Conservation (phyloP, 92 coral and sea anemone genomes). For the Phenganax marumi region DNA sequence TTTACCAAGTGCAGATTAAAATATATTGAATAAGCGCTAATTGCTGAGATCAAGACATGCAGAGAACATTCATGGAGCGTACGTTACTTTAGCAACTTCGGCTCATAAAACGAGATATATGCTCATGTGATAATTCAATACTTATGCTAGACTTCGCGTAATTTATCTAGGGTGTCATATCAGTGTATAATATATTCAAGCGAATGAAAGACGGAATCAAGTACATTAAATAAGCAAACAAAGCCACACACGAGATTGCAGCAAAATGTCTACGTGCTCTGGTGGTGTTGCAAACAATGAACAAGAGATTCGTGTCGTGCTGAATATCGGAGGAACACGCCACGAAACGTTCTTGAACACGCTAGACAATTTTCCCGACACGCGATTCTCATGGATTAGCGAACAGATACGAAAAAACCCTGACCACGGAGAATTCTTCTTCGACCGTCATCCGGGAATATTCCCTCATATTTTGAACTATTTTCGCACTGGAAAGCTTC, state of each 20-base stretch:
- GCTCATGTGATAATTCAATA: too few relatives aligned
- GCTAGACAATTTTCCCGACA: constrained; percentile 84
- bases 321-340: constrained; percentile 88
- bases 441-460: constrained; percentile 93
- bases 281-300: constrained; percentile 62
- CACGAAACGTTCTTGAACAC: constrained; percentile 91
- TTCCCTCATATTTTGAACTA: constrained; percentile 89
- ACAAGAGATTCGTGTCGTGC: constrained; percentile 70
- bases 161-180: too few relatives aligned
- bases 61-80: too few relatives aligned
- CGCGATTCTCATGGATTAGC: constrained; percentile 77
- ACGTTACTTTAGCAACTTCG: too few relatives aligned
- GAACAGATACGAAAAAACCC: constrained; percentile 83
- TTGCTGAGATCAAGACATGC: too few relatives aligned
- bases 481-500: constrained; percentile 93
- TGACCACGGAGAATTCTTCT: constrained; percentile 76
- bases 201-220: constrained; percentile 24
- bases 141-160: too few relatives aligned
- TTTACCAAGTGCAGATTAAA: too few relatives aligned
- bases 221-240: background rate
- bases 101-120: too few relatives aligned
- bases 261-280: constrained; percentile 2
- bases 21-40: too few relatives aligned
- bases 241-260: background rate
- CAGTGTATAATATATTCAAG: too few relatives aligned